Percentiles rank a stretch among this genome's conserved stretches.
These are phyloP conservation scores for Acrossocheilus wenchowensis DNA, from an alignment of 2,797 vertebrate genomes.

Conservation along the genomic window DNA sequence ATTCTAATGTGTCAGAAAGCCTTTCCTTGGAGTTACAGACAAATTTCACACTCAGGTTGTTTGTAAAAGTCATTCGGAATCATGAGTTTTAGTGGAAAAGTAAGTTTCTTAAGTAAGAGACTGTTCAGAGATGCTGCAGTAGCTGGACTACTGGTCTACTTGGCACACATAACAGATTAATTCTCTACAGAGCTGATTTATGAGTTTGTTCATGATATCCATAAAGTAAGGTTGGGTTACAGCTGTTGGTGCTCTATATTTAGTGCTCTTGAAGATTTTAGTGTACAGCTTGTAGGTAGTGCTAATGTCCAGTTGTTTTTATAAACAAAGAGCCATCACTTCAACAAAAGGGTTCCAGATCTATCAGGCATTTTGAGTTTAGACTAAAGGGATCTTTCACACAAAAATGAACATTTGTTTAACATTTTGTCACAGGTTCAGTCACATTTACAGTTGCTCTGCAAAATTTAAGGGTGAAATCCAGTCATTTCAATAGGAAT, in stretches of 20 bases:
- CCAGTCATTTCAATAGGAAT: neutral
- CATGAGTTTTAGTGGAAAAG: constrained; percentile 67
- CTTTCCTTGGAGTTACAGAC: constrained; percentile 78
- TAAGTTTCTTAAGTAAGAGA: constrained; percentile 54
- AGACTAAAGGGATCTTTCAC: neutral
- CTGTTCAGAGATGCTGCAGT: constrained; percentile 25
- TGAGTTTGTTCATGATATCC: neutral
- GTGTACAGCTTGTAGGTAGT: neutral
- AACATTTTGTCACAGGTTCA: neutral
- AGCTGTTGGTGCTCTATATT: neutral
- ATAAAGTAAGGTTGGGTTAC: neutral
- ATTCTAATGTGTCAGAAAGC: constrained; percentile 81
- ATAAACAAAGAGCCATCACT: neutral
- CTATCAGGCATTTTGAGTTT: neutral
- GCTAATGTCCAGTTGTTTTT: neutral
- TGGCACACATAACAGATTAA: neutral
- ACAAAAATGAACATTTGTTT: neutral
- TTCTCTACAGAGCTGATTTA: neutral
- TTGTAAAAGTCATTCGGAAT: constrained; percentile 77
- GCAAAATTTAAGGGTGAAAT: neutral
- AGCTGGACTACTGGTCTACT: neutral
- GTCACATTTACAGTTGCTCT: neutral
- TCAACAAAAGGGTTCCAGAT: neutral
- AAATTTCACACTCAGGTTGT: constrained; percentile 82
- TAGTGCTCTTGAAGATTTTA: neutral